Evolutionary conservation across 2,888 invertebrate species (phyloP).

Genomic region (Clusia tigrina): DNA sequence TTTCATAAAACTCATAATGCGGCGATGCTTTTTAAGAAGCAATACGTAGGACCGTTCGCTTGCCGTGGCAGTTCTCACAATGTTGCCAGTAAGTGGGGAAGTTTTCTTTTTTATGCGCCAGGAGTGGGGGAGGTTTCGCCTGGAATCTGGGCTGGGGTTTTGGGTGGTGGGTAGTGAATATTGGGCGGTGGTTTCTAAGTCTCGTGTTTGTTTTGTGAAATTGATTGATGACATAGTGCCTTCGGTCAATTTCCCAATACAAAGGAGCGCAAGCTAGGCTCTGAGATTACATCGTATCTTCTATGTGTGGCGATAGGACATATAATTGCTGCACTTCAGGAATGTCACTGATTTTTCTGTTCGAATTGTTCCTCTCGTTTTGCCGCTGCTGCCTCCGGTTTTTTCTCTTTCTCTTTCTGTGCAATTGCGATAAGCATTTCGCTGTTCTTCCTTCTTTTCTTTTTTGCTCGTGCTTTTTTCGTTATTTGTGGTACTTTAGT

Average conservation of each 20-base stretch:
- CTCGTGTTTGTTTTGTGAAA: slow-evolving; percentile 2
- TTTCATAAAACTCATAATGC: not conserved
- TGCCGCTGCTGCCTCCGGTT: not conserved
- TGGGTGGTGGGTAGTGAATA: no score
- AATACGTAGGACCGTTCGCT: not conserved
- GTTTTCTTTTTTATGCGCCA: no score
- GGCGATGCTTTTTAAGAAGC: not conserved
- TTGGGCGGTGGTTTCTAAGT: not conserved
- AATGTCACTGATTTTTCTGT: not conserved
- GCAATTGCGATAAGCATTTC: not conserved
- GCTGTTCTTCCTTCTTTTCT: not conserved
- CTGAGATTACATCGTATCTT: not conserved
- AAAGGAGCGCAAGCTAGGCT: not conserved
- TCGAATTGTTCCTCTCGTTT: no score
- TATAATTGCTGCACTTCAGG: not conserved
- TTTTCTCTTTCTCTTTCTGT: not conserved
- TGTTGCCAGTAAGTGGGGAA: no score
- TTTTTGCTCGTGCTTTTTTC: not conserved
- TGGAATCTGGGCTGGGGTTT: no score
- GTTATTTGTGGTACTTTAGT: not conserved
- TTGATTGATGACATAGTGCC: not conserved
- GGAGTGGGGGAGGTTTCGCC: no score
- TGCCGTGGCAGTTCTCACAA: not conserved
- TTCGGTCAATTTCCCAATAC: not conserved
- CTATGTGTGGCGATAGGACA: not conserved